Evolutionary conservation across 2,888 invertebrate species (phyloP), one percentile per base, ranked within the genome.

Genomic region (Orthosia gracilis): DNA sequence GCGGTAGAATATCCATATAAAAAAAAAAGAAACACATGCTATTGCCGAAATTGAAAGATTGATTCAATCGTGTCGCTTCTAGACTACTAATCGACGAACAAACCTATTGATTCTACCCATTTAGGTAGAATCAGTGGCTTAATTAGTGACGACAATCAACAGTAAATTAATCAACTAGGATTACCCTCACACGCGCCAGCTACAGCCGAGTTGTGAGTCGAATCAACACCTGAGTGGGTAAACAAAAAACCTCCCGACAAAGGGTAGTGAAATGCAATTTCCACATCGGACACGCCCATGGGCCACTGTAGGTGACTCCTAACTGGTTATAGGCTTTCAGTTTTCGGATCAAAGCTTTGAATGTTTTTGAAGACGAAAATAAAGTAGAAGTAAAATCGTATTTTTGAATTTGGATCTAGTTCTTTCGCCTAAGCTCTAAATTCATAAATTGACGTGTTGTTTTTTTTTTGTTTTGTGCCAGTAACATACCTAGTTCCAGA

Each of bases 201-300:
- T 78, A 69, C 69, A 64, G 63, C 57, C 18, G 49, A 61, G 71
- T 75, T 62, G 66, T 52, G 70, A 72, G 69, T 72, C 50, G 82
- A 85, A 89, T 86, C 89, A 87, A 89, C 90, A 89, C 87, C 89
- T 87, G 88, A 81, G 81, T 76, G 83, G 73, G 86, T 86, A 89
- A 89, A 88, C 88, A 91, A 91, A 90, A 88, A 86, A 84, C 78
- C 81, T 73, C 73, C n/a, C 80, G 79, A 91, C 91, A 92, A 92
- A 91, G 91, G 89, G 85, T 86, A 81, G 79, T 85, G 85, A 87
- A 88, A 87, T 87, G 91, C 91, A 92, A 91, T 92, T 91, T 90
- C 74, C 83, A 88, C 88, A 85, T 86, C 74, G 86, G 88, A 78
- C 90, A 88, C 91, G 84, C 91, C 89, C 86, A 84, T 82, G 68